phyloP scores from a whole-genome alignment of 2,797 vertebrate species.

The Phataginus tetradactyla region DNA sequence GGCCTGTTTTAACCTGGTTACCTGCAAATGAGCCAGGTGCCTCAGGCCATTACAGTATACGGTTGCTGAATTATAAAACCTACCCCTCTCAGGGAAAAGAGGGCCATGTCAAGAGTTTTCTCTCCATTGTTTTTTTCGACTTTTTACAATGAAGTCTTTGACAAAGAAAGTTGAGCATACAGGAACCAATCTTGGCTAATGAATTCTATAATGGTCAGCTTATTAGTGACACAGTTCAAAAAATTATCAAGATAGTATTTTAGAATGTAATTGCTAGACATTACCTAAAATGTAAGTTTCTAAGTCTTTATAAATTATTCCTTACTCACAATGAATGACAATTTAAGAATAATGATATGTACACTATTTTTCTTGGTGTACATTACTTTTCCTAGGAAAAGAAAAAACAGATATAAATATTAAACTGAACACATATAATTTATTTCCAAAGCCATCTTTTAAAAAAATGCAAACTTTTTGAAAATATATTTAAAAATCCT shows the following conservation, averaged over 20 bases:
- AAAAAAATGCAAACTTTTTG: background rate
- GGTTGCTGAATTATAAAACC: background rate
- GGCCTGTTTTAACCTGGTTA: background rate
- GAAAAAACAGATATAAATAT: constrained; percentile 3
- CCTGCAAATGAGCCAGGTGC: background rate
- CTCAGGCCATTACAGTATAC: background rate
- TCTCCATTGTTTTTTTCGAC: background rate
- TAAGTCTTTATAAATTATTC: constrained; percentile 52
- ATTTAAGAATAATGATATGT: background rate
- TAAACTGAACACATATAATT: constrained; percentile 31
- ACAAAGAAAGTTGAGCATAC: background rate
- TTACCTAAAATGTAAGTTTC: constrained; percentile 34
- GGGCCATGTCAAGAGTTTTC: background rate
- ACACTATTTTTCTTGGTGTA: background rate
- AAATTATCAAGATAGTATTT: constrained; percentile 3
- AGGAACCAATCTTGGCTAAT: constrained; percentile 6
- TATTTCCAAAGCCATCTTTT: constrained; percentile 17
- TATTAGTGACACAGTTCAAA: constrained; percentile 10
- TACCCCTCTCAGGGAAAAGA: background rate
- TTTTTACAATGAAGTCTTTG: background rate
- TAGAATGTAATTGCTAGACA: constrained; percentile 18
- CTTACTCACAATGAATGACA: background rate
- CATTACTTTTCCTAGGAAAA: constrained; percentile 31
- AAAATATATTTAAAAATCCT: constrained; percentile 47
- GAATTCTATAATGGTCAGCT: constrained; percentile 3